These are phyloP conservation scores for Aphelinus atriplicis DNA, from an alignment of 1,140 invertebrate genomes.

Conservation along the genomic window DNA sequence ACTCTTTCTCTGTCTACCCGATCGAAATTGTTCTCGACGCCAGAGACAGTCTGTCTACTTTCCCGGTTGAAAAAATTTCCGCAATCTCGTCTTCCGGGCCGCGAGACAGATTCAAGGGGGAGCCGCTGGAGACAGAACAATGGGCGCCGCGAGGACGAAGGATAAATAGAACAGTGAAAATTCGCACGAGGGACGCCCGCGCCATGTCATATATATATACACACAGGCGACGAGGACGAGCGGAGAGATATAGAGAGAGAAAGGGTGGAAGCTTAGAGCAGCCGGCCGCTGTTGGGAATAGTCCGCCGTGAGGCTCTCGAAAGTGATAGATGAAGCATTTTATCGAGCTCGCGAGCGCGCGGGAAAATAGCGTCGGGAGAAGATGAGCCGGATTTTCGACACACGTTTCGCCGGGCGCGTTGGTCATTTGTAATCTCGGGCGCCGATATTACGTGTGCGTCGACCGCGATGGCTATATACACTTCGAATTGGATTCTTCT, in stretches of 20 bases:
- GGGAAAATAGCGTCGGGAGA: too few species aligned
- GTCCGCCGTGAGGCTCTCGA: not conserved
- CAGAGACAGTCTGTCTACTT: too few species aligned
- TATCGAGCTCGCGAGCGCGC: too few species aligned
- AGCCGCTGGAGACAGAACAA: constrained; percentile 6
- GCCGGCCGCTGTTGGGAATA: not conserved
- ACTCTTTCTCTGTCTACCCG: not conserved
- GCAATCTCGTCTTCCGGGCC: constrained; percentile 27
- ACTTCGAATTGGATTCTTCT: too few species aligned
- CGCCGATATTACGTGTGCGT: too few species aligned
- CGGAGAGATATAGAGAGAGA: too few species aligned
- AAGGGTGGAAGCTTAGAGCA: not conserved
- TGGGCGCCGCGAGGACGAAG: not conserved
- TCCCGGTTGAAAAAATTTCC: constrained; percentile 7
- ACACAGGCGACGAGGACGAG: not conserved
- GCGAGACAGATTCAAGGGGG: constrained; percentile 12
- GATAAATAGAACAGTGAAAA: constrained; percentile 25
- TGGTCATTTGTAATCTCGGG: too few species aligned
- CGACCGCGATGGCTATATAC: too few species aligned
- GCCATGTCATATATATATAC: not conserved
- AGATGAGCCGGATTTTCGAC: too few species aligned
- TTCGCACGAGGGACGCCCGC: constrained; percentile 6
- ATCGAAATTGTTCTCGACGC: too few species aligned
- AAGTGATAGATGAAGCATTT: not conserved
- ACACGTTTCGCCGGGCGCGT: too few species aligned